Evolutionary conservation across 2,888 invertebrate species (phyloP).

Genomic region (Agrenia bidenticulata): DNA sequence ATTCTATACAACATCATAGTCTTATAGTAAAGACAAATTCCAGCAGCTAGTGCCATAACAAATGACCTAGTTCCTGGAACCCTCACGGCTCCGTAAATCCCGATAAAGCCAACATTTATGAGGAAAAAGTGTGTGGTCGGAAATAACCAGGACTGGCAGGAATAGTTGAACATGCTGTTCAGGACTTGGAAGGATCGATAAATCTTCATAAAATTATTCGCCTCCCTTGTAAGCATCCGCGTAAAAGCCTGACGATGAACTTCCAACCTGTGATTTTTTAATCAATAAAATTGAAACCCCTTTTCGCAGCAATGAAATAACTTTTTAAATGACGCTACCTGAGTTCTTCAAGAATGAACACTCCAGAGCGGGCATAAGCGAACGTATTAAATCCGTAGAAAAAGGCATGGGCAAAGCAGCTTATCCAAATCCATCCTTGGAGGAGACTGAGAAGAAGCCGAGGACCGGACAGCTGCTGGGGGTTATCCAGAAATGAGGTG

Average conservation of each 20-base stretch:
- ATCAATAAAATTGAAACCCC: too few species aligned
- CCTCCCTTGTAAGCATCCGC: not conserved
- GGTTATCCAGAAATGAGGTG: slow-evolving; percentile 18
- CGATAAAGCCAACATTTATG: slow-evolving; percentile 17
- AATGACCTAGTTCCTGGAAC: slow-evolving; percentile 19
- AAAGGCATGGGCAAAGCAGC: slow-evolving; percentile 20
- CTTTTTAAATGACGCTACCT: too few species aligned
- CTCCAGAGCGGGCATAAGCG: slow-evolving; percentile 16
- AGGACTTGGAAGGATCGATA: slow-evolving; percentile 29
- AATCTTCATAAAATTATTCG: not conserved
- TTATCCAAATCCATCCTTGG: slow-evolving; percentile 17
- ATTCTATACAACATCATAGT: slow-evolving; percentile 21
- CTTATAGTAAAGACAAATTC: slow-evolving; percentile 19
- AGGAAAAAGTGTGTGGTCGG: slow-evolving; percentile 21
- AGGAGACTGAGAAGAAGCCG: slow-evolving; percentile 7
- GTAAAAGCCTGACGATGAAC: too few species aligned
- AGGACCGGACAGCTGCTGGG: not conserved
- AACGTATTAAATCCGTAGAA: slow-evolving; percentile 23
- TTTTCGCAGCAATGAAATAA: too few species aligned
- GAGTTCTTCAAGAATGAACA: slow-evolving; percentile 25
- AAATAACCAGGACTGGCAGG: slow-evolving; percentile 21
- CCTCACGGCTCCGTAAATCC: slow-evolving; percentile 25
- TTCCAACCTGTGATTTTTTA: too few species aligned
- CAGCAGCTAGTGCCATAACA: slow-evolving; percentile 24
- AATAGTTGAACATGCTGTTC: slow-evolving; percentile 20